Evolutionary conservation across 2,113 vertebrate species (phyloP), one percentile per base, ranked within the genome.

Genomic region (Donacobius atricapilla): DNA sequence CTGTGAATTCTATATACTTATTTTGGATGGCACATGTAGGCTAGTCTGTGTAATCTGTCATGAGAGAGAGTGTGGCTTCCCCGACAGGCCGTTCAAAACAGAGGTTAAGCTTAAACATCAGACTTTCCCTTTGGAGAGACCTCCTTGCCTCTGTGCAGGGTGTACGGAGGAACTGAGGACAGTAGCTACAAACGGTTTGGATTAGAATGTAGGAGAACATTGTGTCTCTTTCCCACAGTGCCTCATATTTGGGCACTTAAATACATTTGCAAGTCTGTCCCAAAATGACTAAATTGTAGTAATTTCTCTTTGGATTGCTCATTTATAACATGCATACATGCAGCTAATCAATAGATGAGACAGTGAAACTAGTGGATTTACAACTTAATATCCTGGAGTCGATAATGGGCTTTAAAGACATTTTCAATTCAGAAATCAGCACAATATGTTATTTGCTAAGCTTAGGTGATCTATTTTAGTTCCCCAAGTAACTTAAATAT

Each of bases 351-450:
- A 97, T 96, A 97, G 89, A 96, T 92, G 80, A 94, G 90, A 66
- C 92, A 84, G 83, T 93, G 89, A 97, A 97, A 96, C 77, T 66
- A 64, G 83, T 90, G 70, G 95, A 97, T 97, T 97, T 98, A 95
- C 87, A 96, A 68, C 90, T 96, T 97, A 96, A 96, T 97, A 95
- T 97, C 93, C 93, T 91, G 93, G 61, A 96, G 95, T 98, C 95
- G 84, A 95, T 97, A 97, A 87, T 83, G 63, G 84, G 60, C 93
- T 91, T 61, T 93, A 78, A 95, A 83, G 33, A 94, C 61, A 84
- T 86, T 91, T 79, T 97, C 93, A 88, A 1, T 82, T 92, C 91
- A 91, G 88, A 94, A 97, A 86, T 72, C 85, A 89, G 72, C 81
- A 94, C 78, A 42, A 61, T 96, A 95, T 95, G 57, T 86, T 97